Conservation (phyloP, 2,888 invertebrate species). For the Protonemura montana region DNA sequence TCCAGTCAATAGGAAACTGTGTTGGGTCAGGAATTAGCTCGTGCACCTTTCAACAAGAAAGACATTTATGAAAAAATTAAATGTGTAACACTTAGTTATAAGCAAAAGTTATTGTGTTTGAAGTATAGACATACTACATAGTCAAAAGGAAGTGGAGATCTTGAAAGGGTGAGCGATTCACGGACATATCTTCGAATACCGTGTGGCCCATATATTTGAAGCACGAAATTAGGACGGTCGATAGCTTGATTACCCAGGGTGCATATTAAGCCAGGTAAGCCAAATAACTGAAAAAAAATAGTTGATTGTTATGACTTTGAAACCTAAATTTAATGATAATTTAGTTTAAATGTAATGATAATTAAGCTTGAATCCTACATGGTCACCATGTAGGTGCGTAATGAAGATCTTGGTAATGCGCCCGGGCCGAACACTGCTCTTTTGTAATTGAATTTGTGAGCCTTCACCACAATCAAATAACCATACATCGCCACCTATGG, state of each 20-base stretch:
- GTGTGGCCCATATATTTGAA: constrained; percentile 59
- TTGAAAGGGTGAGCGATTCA: constrained; percentile 55
- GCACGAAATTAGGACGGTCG: constrained; percentile 49
- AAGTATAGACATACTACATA: constrained; percentile 52
- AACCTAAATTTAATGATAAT: background rate
- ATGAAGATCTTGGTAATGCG: constrained; percentile 59
- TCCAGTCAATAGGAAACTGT: constrained; percentile 53
- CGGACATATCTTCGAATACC: constrained; percentile 57
- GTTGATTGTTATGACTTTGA: too few species aligned
- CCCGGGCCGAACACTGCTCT: constrained; percentile 55
- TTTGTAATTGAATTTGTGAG: constrained; percentile 59
- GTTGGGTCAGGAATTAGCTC: constrained; percentile 55
- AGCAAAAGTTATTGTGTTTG: background rate
- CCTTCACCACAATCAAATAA: constrained; percentile 62
- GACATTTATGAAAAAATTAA: background rate
- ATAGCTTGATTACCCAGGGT: constrained; percentile 56
- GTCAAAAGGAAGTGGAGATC: constrained; percentile 55
- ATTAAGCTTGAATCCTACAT: constrained; percentile 54
- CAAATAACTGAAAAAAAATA: constrained; percentile 56
- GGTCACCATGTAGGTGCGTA: constrained; percentile 62
- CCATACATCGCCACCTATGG: constrained; percentile 57
- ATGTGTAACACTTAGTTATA: background rate
- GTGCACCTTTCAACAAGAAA: constrained; percentile 53
- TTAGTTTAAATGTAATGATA: constrained; percentile 1
- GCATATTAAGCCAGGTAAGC: constrained; percentile 59